These are phyloP conservation scores for Mustela lutreola DNA, from an alignment of 2,113 vertebrate genomes.

Conservation along the genomic window DNA sequence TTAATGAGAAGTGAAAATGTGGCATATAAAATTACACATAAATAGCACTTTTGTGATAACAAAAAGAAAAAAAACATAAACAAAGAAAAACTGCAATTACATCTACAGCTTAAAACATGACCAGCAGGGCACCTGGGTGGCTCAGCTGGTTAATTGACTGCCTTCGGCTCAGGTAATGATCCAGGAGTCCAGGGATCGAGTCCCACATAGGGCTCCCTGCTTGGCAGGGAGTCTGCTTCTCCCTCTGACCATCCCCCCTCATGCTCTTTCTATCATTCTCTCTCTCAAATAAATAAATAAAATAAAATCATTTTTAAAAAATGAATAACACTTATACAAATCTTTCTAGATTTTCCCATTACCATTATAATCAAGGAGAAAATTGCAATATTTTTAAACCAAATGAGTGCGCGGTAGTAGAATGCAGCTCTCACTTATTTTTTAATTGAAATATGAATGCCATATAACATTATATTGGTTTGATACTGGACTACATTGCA, in stretches of 20 bases:
- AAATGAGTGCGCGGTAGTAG: neutral
- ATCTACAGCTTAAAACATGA: neutral
- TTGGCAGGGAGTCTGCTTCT: too few relatives aligned
- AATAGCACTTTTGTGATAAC: neutral
- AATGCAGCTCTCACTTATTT: neutral
- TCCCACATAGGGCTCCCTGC: too few relatives aligned
- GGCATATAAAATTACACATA: neutral
- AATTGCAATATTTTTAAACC: neutral
- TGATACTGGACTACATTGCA: neutral
- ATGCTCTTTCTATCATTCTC: too few relatives aligned
- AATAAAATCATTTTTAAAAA: neutral
- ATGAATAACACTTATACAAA: neutral
- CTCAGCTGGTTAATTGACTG: too few relatives aligned
- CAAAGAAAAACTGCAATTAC: neutral
- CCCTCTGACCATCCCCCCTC: too few relatives aligned
- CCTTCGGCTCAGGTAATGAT: too few relatives aligned
- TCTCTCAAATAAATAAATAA: too few relatives aligned
- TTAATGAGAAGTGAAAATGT: slow-evolving; percentile 20
- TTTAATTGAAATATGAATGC: neutral
- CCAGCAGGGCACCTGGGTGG: neutral
- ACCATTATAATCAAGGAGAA: slow-evolving; percentile 10
- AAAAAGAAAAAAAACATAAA: neutral
- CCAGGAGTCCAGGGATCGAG: too few relatives aligned
- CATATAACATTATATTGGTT: neutral
- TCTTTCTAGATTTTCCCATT: neutral